phyloP scores from a whole-genome alignment of 1,140 invertebrate genomes.

The Trichonephila inaurata region DNA sequence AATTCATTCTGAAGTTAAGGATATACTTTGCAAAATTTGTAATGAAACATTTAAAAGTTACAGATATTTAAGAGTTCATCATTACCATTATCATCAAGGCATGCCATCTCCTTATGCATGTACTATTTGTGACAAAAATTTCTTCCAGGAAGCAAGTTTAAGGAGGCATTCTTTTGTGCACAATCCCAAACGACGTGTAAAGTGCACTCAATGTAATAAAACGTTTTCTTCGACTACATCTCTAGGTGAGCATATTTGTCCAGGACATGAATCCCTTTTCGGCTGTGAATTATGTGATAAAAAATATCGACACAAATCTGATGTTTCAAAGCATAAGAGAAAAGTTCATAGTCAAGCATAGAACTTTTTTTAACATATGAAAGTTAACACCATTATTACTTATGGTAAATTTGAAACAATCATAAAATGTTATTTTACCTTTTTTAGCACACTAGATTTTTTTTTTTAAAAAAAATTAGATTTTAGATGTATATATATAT shows the following conservation, averaged over 20 bases:
- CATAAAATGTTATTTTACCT: too few relatives aligned
- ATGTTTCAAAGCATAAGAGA: conserved; percentile 23
- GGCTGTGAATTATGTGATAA: conserved; percentile 45
- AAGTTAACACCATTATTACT: too few relatives aligned
- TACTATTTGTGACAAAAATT: conserved; percentile 89
- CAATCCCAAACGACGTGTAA: conserved; percentile 70
- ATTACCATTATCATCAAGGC: conserved; percentile 17
- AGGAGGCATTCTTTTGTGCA: conserved; percentile 88
- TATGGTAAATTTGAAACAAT: too few relatives aligned
- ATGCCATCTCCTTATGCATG: conserved; percentile 87
- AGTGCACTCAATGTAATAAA: conserved; percentile 69
- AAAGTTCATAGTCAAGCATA: neutral
- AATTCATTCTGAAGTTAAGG: conserved; percentile 55
- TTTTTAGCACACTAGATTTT: too few relatives aligned
- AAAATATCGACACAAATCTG: conserved; percentile 20
- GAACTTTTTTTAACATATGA: too few relatives aligned
- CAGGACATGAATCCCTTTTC: neutral
- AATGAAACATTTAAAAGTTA: conserved; percentile 61
- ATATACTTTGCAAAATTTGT: conserved; percentile 55
- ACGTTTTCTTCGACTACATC: neutral
- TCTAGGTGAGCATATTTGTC: neutral
- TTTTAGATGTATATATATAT: too few relatives aligned
- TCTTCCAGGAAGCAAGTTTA: conserved; percentile 95
- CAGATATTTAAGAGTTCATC: conserved; percentile 47
- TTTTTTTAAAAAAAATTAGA: too few relatives aligned